phyloP scores from a whole-genome alignment of 2,888 invertebrate genomes.

The Drosophila setosimentum region DNA sequence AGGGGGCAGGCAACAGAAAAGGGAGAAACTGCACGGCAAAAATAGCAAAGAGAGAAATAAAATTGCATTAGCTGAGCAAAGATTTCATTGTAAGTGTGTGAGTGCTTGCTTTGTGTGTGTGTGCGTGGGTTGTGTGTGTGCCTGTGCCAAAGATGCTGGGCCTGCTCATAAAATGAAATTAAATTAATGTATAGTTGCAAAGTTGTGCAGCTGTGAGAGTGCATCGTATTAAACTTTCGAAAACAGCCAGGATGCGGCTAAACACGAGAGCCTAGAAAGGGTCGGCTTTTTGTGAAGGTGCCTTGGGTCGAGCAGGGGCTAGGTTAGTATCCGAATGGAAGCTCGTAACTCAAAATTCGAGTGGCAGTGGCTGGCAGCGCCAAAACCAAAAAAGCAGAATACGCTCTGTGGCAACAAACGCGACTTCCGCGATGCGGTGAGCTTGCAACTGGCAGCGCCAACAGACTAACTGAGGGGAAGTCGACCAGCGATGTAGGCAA shows the following conservation, averaged over 20 bases:
- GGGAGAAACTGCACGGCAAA: slow-evolving; percentile 58
- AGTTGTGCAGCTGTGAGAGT: slow-evolving; percentile 49
- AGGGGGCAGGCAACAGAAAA: slow-evolving; percentile 14
- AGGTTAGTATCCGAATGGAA: slow-evolving; percentile 28
- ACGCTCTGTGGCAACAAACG: slow-evolving; percentile 64
- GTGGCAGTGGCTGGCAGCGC: slow-evolving; percentile 58
- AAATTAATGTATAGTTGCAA: slow-evolving; percentile 79
- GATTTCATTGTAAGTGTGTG: slow-evolving; percentile 29
- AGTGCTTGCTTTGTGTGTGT: slow-evolving; percentile 3
- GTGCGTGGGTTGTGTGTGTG: slow-evolving; percentile 29
- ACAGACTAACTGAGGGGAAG: slow-evolving; percentile 21
- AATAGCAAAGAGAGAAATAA: slow-evolving; percentile 63
- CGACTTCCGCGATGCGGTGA: slow-evolving; percentile 66
- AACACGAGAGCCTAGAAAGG: slow-evolving; percentile 51
- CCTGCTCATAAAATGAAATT: slow-evolving; percentile 81
- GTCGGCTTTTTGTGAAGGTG: neutral
- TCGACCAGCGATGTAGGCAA: slow-evolving; percentile 46
- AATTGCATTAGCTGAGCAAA: slow-evolving; percentile 68
- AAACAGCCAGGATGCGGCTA: slow-evolving; percentile 72
- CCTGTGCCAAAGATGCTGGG: slow-evolving; percentile 63
- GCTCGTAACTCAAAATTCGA: slow-evolving; percentile 78
- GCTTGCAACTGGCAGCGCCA: slow-evolving; percentile 21
- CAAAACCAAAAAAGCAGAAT: slow-evolving; percentile 57
- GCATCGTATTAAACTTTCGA: slow-evolving; percentile 70
- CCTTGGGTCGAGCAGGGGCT: neutral